Base-by-base conservation (phyloP, 2,888 invertebrate genomes). In the Drosophila paramelanica region DNA sequence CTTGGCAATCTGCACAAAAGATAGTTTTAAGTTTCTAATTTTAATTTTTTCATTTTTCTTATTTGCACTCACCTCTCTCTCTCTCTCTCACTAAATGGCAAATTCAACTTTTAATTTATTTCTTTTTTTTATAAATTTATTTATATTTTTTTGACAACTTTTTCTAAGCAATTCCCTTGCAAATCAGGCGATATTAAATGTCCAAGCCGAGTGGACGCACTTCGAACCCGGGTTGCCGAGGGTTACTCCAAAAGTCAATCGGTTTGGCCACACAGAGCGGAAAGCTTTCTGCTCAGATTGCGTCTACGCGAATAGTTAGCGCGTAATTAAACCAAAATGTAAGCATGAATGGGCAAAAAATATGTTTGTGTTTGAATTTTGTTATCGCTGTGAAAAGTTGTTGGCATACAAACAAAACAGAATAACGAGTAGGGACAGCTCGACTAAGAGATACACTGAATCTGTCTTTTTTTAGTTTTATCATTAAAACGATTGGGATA, bases 271-370 rank as follows among this genome's bases (percentile, higher is more conserved):
- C 13, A n/a, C 31, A 31, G 31, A 31, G 31, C 17, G 3, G 31
- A 23, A 25, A 41, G n/a, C 25, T 27, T 46, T 23, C 5, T 11
- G 20, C 13, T 20, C 27, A 31, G 45, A 45, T 25, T 8, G 23
- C 11, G n/a, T 45, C 4, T 66, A 14, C 20, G 8, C 17, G 62
- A 17, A n/a, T 25, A 27, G 20, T 41, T 7, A 31, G 31, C 49
- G 39, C 64, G 23, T 46, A 17, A 43, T 41, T 67, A 75, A 56
- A 62, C 49, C 17, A 31, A 67, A 65, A 11, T 64, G 33, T 83
- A 83, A 78, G 75, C 83, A 81, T 81, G 84, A 81, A 10, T 57
- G 0, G 5, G 61, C 78, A 62, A 1, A 45, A 60, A 53, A 57
- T 11, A 1, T 20, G 2, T 39, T 43, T 33, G 13, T 14, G 55